Evolutionary conservation across 2,888 invertebrate species (phyloP).

Genomic region (Nebria salina): DNA sequence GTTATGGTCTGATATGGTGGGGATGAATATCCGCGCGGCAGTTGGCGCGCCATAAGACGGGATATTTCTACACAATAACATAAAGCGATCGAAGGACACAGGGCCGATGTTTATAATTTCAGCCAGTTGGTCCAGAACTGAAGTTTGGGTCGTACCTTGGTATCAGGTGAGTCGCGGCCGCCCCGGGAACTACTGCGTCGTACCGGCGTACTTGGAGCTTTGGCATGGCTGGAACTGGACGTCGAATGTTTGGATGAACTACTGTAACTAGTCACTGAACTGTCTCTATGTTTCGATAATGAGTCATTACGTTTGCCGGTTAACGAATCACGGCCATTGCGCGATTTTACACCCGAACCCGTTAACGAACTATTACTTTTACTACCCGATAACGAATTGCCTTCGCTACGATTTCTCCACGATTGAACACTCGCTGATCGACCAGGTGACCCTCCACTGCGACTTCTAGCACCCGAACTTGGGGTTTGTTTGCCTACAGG

Average conservation of each 20-base stretch:
- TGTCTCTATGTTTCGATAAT: slow-evolving; percentile 60
- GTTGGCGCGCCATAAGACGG: slow-evolving; percentile 41
- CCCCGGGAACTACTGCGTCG: slow-evolving; percentile 58
- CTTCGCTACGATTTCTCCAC: slow-evolving; percentile 58
- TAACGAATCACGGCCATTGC: slow-evolving; percentile 31
- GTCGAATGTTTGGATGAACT: slow-evolving; percentile 49
- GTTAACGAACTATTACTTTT: slow-evolving; percentile 59
- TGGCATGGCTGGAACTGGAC: slow-evolving; percentile 49
- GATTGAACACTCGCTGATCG: slow-evolving; percentile 68
- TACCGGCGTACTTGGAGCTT: slow-evolving; percentile 44
- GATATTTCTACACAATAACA: slow-evolving; percentile 36
- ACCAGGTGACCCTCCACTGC: slow-evolving; percentile 63
- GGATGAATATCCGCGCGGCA: slow-evolving; percentile 38
- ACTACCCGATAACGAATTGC: slow-evolving; percentile 57
- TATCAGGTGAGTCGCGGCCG: slow-evolving; percentile 62
- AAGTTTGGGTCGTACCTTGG: slow-evolving; percentile 78
- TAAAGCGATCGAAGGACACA: slow-evolving; percentile 22
- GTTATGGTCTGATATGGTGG: slow-evolving; percentile 48
- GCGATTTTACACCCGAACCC: slow-evolving; percentile 53
- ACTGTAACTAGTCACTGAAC: slow-evolving; percentile 53
- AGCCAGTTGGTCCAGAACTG: slow-evolving; percentile 76
- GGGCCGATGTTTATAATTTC: slow-evolving; percentile 58
- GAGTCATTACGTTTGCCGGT: slow-evolving; percentile 63
- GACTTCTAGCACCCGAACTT: slow-evolving; percentile 60
- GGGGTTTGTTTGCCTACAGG: slow-evolving; percentile 61